Base-by-base conservation (phyloP, 2,797 vertebrate species). In the Hylomyscus alleni region DNA sequence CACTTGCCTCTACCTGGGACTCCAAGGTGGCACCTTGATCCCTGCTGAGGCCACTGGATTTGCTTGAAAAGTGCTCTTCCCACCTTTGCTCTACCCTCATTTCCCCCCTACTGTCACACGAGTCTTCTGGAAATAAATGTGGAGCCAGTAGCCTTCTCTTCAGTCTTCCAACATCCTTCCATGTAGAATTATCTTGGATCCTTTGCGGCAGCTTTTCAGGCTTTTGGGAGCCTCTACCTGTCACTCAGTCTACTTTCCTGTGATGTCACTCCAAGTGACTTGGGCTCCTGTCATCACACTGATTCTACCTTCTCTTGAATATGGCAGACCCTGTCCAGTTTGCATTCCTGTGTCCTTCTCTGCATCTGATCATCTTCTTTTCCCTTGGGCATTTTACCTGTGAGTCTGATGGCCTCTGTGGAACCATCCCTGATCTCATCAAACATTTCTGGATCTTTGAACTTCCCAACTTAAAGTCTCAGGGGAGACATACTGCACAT, bases 251-350 rank as follows among this genome's bases (percentile, higher is more conserved):
- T 91, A 10, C 3, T 13, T 20, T 67, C 54, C 69, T 40, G 3
- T 19, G 20, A 40, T 47, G 6, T n/a, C 13, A 60, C 37, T 94
- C 40, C 0, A 4, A 52, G n/a, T 24, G 19, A 50, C 34, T 62
- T 20, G 52, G n/a, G 9, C 34, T 40, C 37, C 7, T 1, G 7
- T 6, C 5, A 26, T 5, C 50, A 11, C 26, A 13, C 31, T 14
- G 2, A 77, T 47, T 54, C 6, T 5, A 3, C 54, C 4, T 2
- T 13, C 78, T 20, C 17, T 19, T 0, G 34, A 85, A 47, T 26
- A 31, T 3, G 1, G 54, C 0, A 0, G n/a, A 9, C 29, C 15
- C n/a, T 29, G 22, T 19, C 1, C 1, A 7, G 12, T 26, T 60
- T 11, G 6, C 26, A 2, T 2, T 40, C 58, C 0, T 2, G 4